phyloP scores from a whole-genome alignment of 2,888 invertebrate genomes.

The Elysia crispata region DNA sequence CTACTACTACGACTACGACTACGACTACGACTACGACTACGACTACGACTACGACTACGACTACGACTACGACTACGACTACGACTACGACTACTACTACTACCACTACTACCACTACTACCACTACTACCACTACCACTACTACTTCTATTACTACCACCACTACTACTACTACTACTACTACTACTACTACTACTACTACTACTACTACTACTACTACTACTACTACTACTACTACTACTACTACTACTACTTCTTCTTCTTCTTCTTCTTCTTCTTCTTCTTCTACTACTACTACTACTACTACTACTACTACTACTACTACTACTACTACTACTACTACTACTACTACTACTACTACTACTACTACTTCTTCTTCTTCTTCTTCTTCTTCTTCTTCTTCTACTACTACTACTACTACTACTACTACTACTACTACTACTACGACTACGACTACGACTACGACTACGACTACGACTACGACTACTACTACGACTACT shows the following conservation, averaged over 20 bases:
- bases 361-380: slow-evolving; percentile 44
- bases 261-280: slow-evolving; percentile 27
- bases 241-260: slow-evolving; percentile 26
- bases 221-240: slow-evolving; percentile 27
- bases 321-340: slow-evolving; percentile 44
- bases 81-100: too few relatives aligned
- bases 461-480: too few relatives aligned
- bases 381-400: slow-evolving; percentile 42
- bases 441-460: too few relatives aligned
- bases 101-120: slow-evolving; percentile 37
- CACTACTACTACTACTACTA: slow-evolving; percentile 26
- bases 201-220: slow-evolving; percentile 29
- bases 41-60: slow-evolving; percentile 24
- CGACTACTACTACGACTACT: too few relatives aligned
- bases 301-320: slow-evolving; percentile 43
- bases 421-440: too few relatives aligned
- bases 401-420: slow-evolving; percentile 31
- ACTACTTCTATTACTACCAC: slow-evolving; percentile 16
- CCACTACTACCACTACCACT: slow-evolving; percentile 39
- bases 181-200: slow-evolving; percentile 28
- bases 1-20: too few relatives aligned
- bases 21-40: slow-evolving; percentile 34
- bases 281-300: slow-evolving; percentile 28
- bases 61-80: too few relatives aligned
- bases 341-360: slow-evolving; percentile 45